These are phyloP conservation scores for Todiramphus chloris DNA, from an alignment of 2,113 vertebrate species.

Conservation along the genomic window DNA sequence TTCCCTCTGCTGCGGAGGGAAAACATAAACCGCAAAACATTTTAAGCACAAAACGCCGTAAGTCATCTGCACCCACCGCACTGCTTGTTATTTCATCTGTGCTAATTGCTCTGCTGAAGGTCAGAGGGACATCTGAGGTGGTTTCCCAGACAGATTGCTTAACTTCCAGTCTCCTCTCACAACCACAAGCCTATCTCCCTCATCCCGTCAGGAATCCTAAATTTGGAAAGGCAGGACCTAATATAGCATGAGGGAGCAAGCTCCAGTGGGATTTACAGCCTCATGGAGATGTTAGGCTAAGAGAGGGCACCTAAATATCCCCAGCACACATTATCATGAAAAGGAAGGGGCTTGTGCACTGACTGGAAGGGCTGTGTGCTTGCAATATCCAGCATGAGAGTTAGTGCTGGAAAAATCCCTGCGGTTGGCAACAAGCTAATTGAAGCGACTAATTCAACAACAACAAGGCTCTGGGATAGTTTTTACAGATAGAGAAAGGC, in stretches of 20 bases:
- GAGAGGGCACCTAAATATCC: background rate
- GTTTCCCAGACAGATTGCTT: background rate
- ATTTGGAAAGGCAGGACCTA: background rate
- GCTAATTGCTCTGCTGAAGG: background rate
- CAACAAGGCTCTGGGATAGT: fast-evolving
- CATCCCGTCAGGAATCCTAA: background rate
- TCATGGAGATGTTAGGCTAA: background rate
- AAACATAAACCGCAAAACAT: background rate
- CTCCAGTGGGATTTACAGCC: background rate
- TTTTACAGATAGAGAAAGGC: background rate
- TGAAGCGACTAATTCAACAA: background rate
- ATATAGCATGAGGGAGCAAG: background rate
- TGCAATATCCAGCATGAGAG: background rate
- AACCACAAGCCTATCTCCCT: background rate
- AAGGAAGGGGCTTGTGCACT: background rate
- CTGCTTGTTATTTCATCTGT: background rate
- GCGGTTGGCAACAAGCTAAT: fast-evolving
- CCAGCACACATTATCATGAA: background rate
- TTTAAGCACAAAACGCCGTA: background rate
- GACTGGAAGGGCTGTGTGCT: background rate
- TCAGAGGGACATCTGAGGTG: background rate
- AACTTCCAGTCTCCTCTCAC: background rate
- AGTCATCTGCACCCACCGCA: background rate
- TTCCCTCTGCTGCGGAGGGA: background rate
- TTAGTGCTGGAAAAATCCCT: background rate